Evolutionary conservation across 37 sponge, comb jelly and placozoan genomes (phyloP), one percentile per base, ranked within the genome.

Genomic region (Aphrocallistes beatrix): DNA sequence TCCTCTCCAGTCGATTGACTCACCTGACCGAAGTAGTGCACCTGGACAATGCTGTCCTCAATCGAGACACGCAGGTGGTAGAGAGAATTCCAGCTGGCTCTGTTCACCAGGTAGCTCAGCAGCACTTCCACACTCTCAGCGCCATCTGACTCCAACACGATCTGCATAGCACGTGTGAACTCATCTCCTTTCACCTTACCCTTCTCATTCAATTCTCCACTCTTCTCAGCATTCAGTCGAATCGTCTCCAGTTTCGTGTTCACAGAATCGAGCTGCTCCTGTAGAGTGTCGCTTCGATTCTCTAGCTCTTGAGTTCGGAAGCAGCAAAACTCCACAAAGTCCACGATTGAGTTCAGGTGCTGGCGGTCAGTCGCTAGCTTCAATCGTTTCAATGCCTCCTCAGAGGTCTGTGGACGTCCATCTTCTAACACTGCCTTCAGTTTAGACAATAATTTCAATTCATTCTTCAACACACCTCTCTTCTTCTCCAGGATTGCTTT

Each of bases 1-100:
- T 89, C 90, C 83, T 89, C 90, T 40, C 86, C 90, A 6, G 90
- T 89, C 81, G 37, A 86, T 81, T 89, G 90, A 1, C 81, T 51
- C 23, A 89, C 85, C 87, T 86, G 38, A 0, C 90, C 90, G 81
- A 89, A 89, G 50, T 89, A 89, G 37, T 86, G 84, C 6, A 89
- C 90, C 90, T 89, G 81, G 10, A 89, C 82, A 38, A 50, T 86
- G 3, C 49, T 86, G 48, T 86, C 86, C 40, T 86, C 36, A 19
- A 51, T 81, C 32, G 60, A 81, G 28, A 86, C 84, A 82, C 90
- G 39, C 36, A 89, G 84, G 38, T 89, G 86, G 81, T 89, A 89
- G 37, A 86, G 86, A 13, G 90, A 86, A 21, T 39, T 32, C 90
- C 90, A 89, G 81, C 90, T 86, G 50, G 90, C 90, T 36, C 86